Percentiles rank a stretch among this genome's conserved stretches.
These are phyloP conservation scores for Austrofundulus limnaeus DNA, from an alignment of 2,113 vertebrate species.

Conservation along the genomic window DNA sequence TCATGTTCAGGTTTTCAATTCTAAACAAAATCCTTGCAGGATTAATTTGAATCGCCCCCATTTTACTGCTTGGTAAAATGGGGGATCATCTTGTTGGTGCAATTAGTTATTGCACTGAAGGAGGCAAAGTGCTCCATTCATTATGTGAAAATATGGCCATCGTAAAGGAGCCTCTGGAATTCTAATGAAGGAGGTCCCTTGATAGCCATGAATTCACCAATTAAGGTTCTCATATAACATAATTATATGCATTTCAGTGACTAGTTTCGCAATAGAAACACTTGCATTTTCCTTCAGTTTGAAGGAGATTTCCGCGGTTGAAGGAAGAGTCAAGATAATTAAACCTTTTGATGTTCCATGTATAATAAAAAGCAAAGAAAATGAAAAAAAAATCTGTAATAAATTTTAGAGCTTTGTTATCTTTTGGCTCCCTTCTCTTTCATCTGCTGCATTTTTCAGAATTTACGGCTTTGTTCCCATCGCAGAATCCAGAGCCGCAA, in stretches of 20 bases:
- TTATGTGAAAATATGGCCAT: constrained; percentile 63
- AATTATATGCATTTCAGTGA: constrained; percentile 76
- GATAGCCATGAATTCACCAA: constrained; percentile 72
- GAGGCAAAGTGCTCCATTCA: constrained; percentile 50
- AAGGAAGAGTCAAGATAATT: constrained; percentile 76
- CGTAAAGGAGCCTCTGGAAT: constrained; percentile 60
- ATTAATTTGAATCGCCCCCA: constrained; percentile 5
- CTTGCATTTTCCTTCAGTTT: constrained; percentile 52
- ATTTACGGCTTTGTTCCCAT: constrained; percentile 24
- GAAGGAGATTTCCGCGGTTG: constrained; percentile 63
- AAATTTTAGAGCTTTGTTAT: constrained; percentile 55
- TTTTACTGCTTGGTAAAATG: constrained; percentile 22
- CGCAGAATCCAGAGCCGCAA: background rate
- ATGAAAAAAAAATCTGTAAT: constrained; percentile 33
- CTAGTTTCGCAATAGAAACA: constrained; percentile 47
- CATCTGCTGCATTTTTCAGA: constrained; percentile 27
- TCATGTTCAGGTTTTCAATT: constrained; percentile 19
- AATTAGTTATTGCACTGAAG: constrained; percentile 52
- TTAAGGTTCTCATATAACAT: constrained; percentile 66
- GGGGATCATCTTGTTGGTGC: constrained; percentile 19
- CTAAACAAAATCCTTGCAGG: constrained; percentile 19
- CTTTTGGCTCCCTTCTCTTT: constrained; percentile 23
- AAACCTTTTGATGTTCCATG: constrained; percentile 72
- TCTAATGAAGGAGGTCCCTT: constrained; percentile 64
- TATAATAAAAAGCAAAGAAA: constrained; percentile 51